A percentile compares a stretch with the other conserved stretches of the same genome.
phyloP scores from a whole-genome alignment of 2,888 invertebrate genomes.

The Gisinianus flammeolus region DNA sequence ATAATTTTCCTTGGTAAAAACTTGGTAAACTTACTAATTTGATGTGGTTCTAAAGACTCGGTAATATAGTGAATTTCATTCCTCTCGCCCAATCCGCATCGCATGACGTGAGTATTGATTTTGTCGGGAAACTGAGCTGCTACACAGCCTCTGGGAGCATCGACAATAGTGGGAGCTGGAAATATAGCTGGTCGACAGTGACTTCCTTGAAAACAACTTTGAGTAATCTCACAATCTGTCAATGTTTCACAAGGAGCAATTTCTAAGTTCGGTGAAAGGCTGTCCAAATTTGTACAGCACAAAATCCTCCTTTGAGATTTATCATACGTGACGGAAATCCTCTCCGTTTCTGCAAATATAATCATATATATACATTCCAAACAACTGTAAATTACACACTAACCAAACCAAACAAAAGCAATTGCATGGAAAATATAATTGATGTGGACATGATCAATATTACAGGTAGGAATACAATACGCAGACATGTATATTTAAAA shows the following conservation, averaged over 20 bases:
- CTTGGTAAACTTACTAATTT: conserved; percentile 55
- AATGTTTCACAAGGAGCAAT: conserved; percentile 55
- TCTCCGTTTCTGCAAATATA: conserved; percentile 31
- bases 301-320: conserved; percentile 48
- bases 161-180: conserved; percentile 49
- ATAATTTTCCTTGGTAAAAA: no score
- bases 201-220: conserved; percentile 52
- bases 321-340: conserved; percentile 48
- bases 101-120: conserved; percentile 53
- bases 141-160: conserved; percentile 55
- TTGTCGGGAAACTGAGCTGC: conserved; percentile 52
- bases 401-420: no score
- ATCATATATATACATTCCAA: no score
- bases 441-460: no score
- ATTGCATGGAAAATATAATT: no score
- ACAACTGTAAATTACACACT: no score
- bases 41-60: conserved; percentile 48
- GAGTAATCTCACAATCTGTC: conserved; percentile 53
- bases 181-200: conserved; percentile 53
- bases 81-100: conserved; percentile 49
- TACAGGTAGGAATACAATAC: no score
- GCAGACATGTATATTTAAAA: no score
- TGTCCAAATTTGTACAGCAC: conserved; percentile 54
- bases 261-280: conserved; percentile 50
- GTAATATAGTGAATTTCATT: conserved; percentile 47